These are phyloP conservation scores for Athripsodes cinereus DNA, from an alignment of 2,888 invertebrate species.

Conservation along the genomic window DNA sequence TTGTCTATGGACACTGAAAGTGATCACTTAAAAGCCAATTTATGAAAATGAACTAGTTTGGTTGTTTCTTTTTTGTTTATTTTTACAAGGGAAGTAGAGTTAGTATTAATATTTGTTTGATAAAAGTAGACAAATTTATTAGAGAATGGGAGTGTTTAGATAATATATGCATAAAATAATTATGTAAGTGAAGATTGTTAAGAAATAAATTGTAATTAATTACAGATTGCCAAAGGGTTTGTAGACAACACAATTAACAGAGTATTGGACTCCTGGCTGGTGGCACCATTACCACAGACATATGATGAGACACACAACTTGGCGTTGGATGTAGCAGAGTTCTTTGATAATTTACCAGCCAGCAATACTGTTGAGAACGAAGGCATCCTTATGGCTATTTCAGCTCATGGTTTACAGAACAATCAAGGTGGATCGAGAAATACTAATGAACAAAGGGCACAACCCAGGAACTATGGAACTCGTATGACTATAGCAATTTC, in stretches of 20 bases:
- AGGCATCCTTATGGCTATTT: constrained; percentile 69
- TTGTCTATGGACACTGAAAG: too few species aligned
- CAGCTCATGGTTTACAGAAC: constrained; percentile 60
- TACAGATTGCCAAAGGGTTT: constrained; percentile 55
- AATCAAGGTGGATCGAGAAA: constrained; percentile 9
- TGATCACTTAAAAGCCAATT: too few species aligned
- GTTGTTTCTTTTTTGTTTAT: too few species aligned
- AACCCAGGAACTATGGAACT: constrained; percentile 4
- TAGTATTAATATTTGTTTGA: too few species aligned
- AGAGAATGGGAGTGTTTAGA: too few species aligned
- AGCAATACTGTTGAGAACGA: constrained; percentile 61
- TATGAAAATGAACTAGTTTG: too few species aligned
- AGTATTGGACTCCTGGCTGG: constrained; percentile 56
- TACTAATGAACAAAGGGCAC: constrained; percentile 1
- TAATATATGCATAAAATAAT: too few species aligned
- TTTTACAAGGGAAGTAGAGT: too few species aligned
- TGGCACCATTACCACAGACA: constrained; percentile 42
- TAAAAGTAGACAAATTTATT: too few species aligned
- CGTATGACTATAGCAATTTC: constrained; percentile 10
- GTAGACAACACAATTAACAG: constrained; percentile 66
- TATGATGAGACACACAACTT: constrained; percentile 35
- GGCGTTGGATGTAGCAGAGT: constrained; percentile 44
- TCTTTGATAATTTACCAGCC: constrained; percentile 49
- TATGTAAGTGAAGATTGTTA: too few species aligned
- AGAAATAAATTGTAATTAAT: constrained; percentile 26